Conservation (phyloP, 2,888 invertebrate species). For the Kuschelorhynchus macadamiae region DNA sequence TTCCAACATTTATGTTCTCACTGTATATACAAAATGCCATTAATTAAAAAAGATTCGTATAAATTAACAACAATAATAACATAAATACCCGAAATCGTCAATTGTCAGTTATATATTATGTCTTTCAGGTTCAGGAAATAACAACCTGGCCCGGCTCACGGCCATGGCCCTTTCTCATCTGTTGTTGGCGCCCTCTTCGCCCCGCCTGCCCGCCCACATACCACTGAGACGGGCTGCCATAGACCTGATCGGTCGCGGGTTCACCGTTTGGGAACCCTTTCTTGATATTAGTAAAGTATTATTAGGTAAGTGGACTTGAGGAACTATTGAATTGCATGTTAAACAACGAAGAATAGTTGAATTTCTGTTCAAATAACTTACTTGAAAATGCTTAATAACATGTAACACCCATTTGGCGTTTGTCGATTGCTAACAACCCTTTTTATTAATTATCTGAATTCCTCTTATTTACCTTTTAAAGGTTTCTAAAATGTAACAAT, state of each 20-base stretch:
- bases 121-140: conserved; percentile 71
- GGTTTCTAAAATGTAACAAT: no score
- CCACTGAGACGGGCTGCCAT: conserved; percentile 96
- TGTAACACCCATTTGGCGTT: not conserved
- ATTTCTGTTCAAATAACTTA: no score
- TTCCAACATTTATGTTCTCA: no score
- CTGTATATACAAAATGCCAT: no score
- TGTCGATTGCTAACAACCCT: not conserved
- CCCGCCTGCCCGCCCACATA: conserved; percentile 90
- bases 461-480: no score
- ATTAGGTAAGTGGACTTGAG: conserved; percentile 64
- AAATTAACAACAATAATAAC: not conserved
- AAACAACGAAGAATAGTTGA: no score
- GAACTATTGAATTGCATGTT: no score
- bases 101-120: no score
- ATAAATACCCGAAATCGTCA: no score
- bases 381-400: no score
- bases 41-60: no score
- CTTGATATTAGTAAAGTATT: conserved; percentile 92
- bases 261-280: conserved; percentile 99
- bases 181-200: conserved; percentile 87
- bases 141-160: conserved; percentile 91
- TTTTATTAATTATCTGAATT: no score
- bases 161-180: conserved; percentile 95
- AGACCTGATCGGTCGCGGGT: conserved; percentile 96